Conservation (phyloP, 2,797 vertebrate genomes). For the Acanthurus leucopareius region DNA sequence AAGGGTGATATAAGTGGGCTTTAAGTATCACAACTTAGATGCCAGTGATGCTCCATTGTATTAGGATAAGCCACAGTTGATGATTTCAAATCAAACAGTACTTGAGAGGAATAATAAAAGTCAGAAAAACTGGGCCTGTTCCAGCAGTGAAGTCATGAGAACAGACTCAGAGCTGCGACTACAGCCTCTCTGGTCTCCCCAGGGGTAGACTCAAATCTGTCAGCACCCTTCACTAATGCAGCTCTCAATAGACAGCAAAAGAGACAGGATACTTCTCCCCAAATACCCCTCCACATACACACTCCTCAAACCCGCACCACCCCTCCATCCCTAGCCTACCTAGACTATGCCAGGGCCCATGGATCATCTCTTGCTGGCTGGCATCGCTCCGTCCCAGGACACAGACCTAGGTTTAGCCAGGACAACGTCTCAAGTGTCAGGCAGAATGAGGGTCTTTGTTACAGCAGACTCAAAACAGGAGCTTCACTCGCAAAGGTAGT, state of each 20-base stretch:
- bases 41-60: conserved; percentile 5
- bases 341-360: conserved; percentile 47
- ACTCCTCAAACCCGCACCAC: conserved; percentile 20
- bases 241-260: conserved; percentile 49
- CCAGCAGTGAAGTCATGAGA: conserved; percentile 77
- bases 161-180: conserved; percentile 59
- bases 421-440: conserved; percentile 72
- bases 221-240: conserved; percentile 67
- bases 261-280: conserved; percentile 38
- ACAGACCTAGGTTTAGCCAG: conserved; percentile 41
- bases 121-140: conserved; percentile 60
- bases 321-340: conserved; percentile 42
- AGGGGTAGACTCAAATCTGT: conserved; percentile 62
- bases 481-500: conserved; percentile 44
- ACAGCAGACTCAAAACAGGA: conserved; percentile 52
- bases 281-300: conserved; percentile 18
- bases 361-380: conserved; percentile 63
- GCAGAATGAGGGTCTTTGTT: conserved; percentile 79
- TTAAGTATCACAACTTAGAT: conserved; percentile 20
- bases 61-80: conserved; percentile 4
- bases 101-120: conserved; percentile 39
- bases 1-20: background rate
- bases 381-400: conserved; percentile 61
- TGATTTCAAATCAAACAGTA: conserved; percentile 20
- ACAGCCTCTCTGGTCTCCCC: conserved; percentile 54